Evolutionary conservation across 2,113 vertebrate genomes (phyloP).

Genomic region (Gambusia holbrooki): DNA sequence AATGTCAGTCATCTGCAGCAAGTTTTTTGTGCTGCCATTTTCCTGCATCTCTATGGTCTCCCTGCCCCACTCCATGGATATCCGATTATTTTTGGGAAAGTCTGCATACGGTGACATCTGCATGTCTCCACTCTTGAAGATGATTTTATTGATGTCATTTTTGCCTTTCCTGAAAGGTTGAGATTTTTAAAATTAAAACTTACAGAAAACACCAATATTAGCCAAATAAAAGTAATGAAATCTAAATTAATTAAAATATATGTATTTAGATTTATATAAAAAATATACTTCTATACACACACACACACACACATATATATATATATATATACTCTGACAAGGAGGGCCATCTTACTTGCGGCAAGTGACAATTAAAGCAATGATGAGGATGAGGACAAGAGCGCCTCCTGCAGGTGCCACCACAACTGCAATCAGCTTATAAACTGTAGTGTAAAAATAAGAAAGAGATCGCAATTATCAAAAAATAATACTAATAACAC

Average conservation of each 20-base stretch:
- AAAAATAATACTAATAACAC: background rate
- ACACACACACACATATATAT: no score
- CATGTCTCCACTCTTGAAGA: slow-evolving; percentile 97
- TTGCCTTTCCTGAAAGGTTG: slow-evolving; percentile 88
- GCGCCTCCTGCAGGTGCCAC: slow-evolving; percentile 90
- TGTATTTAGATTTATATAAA: no score
- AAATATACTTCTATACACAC: no score
- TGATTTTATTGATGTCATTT: slow-evolving; percentile 98
- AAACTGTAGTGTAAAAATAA: slow-evolving; percentile 79
- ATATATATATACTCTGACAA: background rate
- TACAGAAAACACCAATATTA: background rate
- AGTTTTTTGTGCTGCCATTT: slow-evolving; percentile 98
- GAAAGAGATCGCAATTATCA: background rate
- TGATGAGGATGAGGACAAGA: slow-evolving; percentile 89
- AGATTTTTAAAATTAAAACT: background rate
- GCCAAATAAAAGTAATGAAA: background rate
- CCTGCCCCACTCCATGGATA: slow-evolving; percentile 92
- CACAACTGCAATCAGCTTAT: slow-evolving; percentile 94
- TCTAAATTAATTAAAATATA: background rate
- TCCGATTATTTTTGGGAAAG: slow-evolving; percentile 91
- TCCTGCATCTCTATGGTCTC: slow-evolving; percentile 99
- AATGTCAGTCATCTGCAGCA: slow-evolving; percentile 96
- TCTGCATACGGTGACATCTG: slow-evolving; percentile 96
- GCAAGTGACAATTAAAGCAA: slow-evolving; percentile 91
- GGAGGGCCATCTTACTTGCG: slow-evolving; percentile 85